phyloP scores from a whole-genome alignment of 2,113 vertebrate genomes.

The Ammodytes dubius region DNA sequence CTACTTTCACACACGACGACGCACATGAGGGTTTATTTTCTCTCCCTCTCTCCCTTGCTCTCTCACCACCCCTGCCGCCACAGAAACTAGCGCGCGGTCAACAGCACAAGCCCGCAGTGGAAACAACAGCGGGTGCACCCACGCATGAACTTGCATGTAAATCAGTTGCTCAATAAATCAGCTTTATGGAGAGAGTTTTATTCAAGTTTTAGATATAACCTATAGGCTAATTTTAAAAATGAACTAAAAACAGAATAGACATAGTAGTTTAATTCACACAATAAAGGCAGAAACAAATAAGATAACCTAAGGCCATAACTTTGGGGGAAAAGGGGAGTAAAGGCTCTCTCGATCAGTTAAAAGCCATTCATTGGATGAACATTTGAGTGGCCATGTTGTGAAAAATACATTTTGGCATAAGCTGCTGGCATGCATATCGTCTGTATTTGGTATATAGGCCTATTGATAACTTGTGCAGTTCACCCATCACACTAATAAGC shows the following conservation, averaged over 20 bases:
- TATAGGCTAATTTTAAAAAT: neutral
- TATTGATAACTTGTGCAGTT: neutral
- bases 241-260: neutral
- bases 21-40: conserved; percentile 51
- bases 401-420: neutral
- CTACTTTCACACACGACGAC: conserved; percentile 84
- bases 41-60: neutral
- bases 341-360: neutral
- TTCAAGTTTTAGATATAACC: neutral
- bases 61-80: conserved; percentile 74
- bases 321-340: too few species aligned
- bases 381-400: neutral
- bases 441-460: neutral
- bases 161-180: neutral
- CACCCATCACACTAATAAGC: neutral
- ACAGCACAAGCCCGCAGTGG: conserved; percentile 35
- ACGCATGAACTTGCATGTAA: neutral
- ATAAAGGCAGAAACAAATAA: neutral
- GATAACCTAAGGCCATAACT: neutral
- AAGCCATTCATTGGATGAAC: neutral
- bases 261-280: neutral
- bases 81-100: conserved; percentile 82
- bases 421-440: neutral
- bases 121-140: neutral
- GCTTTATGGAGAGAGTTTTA: neutral